phyloP scores from a whole-genome alignment of 2,797 vertebrate genomes.

The Eupleurogrammus muticus region DNA sequence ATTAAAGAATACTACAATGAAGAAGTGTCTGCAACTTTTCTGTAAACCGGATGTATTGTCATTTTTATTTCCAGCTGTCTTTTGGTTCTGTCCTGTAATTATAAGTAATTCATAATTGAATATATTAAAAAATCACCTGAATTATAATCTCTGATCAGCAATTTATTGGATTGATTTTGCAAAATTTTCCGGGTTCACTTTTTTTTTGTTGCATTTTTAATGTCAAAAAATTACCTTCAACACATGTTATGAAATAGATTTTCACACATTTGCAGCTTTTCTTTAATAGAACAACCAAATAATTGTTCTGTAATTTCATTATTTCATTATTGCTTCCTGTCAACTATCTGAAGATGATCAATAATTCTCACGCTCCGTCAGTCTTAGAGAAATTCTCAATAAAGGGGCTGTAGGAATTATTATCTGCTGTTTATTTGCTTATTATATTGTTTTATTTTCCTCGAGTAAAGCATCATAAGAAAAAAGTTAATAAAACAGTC shows the following conservation, averaged over 20 bases:
- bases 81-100: no score
- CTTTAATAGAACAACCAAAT: neutral
- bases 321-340: conserved; percentile 10
- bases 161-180: neutral
- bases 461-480: neutral
- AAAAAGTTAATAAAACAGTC: neutral
- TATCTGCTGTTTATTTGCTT: neutral
- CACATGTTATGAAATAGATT: neutral
- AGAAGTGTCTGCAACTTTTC: conserved; percentile 17
- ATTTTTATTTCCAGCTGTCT: no score
- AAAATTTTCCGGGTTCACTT: neutral
- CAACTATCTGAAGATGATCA: conserved; percentile 3
- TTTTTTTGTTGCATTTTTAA: conserved; percentile 4
- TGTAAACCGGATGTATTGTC: no score
- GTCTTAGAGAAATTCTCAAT: conserved; percentile 7
- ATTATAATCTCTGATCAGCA: neutral
- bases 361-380: neutral
- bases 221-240: conserved; percentile 1
- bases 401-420: neutral
- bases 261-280: neutral
- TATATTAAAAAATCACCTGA: neutral
- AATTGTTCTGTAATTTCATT: neutral
- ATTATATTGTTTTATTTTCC: neutral
- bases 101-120: no score
- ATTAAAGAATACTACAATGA: conserved; percentile 31